Percentiles rank a stretch among this genome's conserved stretches.
Evolutionary conservation across 2,797 vertebrate genomes (phyloP).

Genomic region (Platalea minor): DNA sequence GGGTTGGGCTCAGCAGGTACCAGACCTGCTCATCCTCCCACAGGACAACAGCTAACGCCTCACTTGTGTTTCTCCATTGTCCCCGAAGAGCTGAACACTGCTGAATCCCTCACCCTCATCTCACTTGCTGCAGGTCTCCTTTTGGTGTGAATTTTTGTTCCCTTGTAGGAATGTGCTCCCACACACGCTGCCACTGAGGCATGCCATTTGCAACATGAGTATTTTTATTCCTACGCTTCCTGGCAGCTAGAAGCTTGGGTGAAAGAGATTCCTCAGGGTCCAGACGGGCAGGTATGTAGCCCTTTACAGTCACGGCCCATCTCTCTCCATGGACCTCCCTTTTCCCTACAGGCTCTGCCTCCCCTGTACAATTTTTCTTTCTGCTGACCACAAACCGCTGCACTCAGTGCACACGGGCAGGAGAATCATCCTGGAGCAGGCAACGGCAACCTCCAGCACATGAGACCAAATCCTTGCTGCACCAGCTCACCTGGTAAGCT

Average conservation of each 20-base stretch:
- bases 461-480: too few relatives aligned
- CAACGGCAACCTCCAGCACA: neutral
- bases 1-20: neutral
- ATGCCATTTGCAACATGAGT: neutral
- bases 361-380: neutral
- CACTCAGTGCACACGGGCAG: fast-evolving
- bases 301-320: neutral
- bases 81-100: neutral
- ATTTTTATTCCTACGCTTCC: neutral
- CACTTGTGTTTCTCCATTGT: neutral
- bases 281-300: neutral
- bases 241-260: neutral
- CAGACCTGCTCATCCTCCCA: neutral
- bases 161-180: neutral
- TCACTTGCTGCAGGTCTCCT: neutral
- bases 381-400: neutral
- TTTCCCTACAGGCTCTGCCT: neutral
- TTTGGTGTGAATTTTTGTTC: neutral
- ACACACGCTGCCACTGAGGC: neutral
- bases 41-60: neutral
- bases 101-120: neutral
- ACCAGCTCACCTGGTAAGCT: slow-evolving; percentile 85
- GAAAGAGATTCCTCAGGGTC: neutral
- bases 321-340: neutral
- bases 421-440: neutral